phyloP scores from a whole-genome alignment of 2,113 vertebrate species.

The Dasyurus viverrinus region DNA sequence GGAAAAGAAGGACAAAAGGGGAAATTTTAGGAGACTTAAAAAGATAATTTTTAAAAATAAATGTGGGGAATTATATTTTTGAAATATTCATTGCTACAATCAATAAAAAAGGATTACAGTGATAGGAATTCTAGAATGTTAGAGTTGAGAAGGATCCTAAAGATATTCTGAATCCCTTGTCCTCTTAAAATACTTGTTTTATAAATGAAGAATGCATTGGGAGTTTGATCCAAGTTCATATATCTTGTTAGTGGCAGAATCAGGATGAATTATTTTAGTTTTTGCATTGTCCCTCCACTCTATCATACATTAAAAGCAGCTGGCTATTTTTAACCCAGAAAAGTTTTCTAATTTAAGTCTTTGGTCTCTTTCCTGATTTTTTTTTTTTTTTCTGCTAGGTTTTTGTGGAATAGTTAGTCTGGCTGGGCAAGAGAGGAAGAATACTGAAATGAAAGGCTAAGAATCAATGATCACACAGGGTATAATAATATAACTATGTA shows the following conservation, averaged over 20 bases:
- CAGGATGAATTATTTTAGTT: neutral
- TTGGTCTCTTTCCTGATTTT: neutral
- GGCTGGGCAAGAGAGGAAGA: neutral
- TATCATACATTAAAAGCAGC: neutral
- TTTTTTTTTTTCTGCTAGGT: neutral
- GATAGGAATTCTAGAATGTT: neutral
- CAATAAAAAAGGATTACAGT: neutral
- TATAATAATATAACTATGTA: neutral
- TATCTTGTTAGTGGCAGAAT: neutral
- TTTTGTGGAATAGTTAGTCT: neutral
- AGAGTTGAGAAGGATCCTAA: neutral
- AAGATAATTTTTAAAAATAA: neutral
- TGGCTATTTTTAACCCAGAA: neutral
- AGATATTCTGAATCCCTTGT: neutral
- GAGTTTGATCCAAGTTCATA: neutral
- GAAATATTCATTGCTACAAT: neutral
- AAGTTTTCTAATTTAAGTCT: neutral
- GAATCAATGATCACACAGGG: neutral
- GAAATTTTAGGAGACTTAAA: neutral
- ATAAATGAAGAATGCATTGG: neutral
- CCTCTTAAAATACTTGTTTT: neutral
- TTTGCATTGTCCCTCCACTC: neutral
- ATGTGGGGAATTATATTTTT: neutral
- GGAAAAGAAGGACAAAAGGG: neutral
- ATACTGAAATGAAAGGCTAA: neutral